A percentile compares a stretch with the other conserved stretches of the same genome.
phyloP scores from a whole-genome alignment of 2,797 vertebrate species.

The Lacerta bilineata region DNA sequence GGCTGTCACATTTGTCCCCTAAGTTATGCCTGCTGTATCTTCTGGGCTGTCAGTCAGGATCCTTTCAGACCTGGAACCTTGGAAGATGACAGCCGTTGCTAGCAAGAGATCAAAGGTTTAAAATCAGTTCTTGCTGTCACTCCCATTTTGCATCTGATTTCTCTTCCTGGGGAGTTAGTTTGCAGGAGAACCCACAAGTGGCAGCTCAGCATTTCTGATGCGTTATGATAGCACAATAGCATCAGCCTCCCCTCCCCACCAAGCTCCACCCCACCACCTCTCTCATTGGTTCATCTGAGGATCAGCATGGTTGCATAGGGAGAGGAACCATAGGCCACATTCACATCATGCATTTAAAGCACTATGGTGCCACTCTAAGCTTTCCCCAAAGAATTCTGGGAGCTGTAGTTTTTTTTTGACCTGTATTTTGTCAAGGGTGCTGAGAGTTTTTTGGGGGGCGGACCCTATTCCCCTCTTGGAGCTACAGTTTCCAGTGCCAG shows the following conservation, averaged over 20 bases:
- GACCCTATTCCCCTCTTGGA: too few species aligned
- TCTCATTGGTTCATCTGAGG: accelerated
- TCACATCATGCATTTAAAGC: not conserved
- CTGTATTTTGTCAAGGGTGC: not conserved
- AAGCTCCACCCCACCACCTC: constrained; percentile 4
- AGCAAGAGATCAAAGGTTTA: constrained; percentile 70
- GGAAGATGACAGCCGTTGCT: constrained; percentile 32
- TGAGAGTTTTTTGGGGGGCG: too few species aligned
- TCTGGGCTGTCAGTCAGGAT: constrained; percentile 47
- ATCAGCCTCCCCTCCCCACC: not conserved
- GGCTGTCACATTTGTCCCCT: constrained; percentile 15
- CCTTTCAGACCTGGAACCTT: not conserved
- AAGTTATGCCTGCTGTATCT: constrained; percentile 63
- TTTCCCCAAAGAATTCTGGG: not conserved
- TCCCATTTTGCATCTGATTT: constrained; percentile 59
- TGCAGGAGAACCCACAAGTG: not conserved
- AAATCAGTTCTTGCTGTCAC: constrained; percentile 64
- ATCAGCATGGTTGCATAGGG: not conserved
- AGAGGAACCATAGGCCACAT: not conserved
- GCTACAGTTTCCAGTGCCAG: too few species aligned
- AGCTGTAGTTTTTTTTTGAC: not conserved
- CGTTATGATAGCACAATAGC: accelerated
- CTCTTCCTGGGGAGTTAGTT: constrained; percentile 49
- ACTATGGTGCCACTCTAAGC: too few species aligned
- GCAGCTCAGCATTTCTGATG: not conserved